Evolutionary conservation across 2,797 vertebrate species (phyloP), one percentile per base, ranked within the genome.

Genomic region (Chaunax sp.): DNA sequence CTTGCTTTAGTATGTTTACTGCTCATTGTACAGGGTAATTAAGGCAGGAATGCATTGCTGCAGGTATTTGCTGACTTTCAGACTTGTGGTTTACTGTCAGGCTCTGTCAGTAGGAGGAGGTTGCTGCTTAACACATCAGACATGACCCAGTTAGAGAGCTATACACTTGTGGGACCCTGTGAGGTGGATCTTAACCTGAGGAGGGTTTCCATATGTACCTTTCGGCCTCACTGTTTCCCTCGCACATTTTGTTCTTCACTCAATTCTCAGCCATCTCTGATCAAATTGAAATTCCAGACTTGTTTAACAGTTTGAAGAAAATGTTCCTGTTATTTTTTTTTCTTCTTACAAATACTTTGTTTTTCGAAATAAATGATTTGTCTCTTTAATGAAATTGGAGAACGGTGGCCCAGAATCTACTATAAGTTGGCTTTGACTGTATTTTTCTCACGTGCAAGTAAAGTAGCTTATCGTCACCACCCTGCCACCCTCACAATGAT

Each of bases 121-220:
- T 12, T 23, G 78, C 69, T 62, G 62, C 78, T 82, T 67, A 44
- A 65, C 81, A 86, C 80, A 82, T 90, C 87, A 82, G 77, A 87
- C 85, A 15, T 91, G 89, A 92, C 90, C 90, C 82, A 91, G 82
- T 88, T 91, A 86, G 78, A 68, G 63, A 80, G 82, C 81, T 76
- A 30, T 5, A 44, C 82, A 80, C 80, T 80, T 78, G 75, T 74
- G 78, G 77, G 72, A 76, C 77, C 82, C 69, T 75, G 64, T 69
- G 69, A 85, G 80, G 72, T 73, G 64, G 72, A 75, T 88, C 76
- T 69, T 56, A 59, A 82, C 83, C 83, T 20, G 72, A 82, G 86
- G 80, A 87, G 64, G 67, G 87, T 75, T 83, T 81, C 54, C n/a
- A n/a, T n/a, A n/a, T 68, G 69, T 55, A 83, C 59, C 81, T 71